These are phyloP conservation scores for Xanthostigma xanthostigma DNA, from an alignment of 2,888 invertebrate species.

Conservation along the genomic window DNA sequence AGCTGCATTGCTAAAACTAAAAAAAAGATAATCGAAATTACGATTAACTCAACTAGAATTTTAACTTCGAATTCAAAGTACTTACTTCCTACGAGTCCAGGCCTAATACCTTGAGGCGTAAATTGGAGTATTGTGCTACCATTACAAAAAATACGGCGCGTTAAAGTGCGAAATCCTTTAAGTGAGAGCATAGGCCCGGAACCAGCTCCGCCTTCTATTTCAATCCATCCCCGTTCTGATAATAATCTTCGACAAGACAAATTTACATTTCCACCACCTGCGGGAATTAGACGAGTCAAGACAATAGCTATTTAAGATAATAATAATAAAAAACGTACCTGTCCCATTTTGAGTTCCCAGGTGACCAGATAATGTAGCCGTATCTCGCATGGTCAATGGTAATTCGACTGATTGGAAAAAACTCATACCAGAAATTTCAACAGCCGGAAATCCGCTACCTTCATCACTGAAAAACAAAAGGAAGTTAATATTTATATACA, in stretches of 20 bases:
- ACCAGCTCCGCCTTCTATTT: slow-evolving; percentile 72
- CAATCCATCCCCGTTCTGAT: slow-evolving; percentile 76
- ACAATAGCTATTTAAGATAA: slow-evolving; percentile 2
- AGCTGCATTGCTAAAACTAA: slow-evolving; percentile 70
- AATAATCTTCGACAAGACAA: slow-evolving; percentile 61
- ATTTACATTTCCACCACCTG: slow-evolving; percentile 61
- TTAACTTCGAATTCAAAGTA: slow-evolving; percentile 9
- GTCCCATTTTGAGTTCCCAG: slow-evolving; percentile 79
- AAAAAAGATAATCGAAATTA: slow-evolving; percentile 14
- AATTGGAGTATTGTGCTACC: slow-evolving; percentile 63
- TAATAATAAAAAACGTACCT: slow-evolving; percentile 30
- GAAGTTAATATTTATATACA: slow-evolving; percentile 6
- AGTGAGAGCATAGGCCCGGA: slow-evolving; percentile 66
- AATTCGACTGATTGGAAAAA: slow-evolving; percentile 88
- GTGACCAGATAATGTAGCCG: slow-evolving; percentile 68
- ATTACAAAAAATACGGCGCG: slow-evolving; percentile 59
- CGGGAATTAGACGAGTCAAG: slow-evolving; percentile 10
- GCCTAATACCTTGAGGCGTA: slow-evolving; percentile 58
- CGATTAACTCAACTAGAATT: neutral
- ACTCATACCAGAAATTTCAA: slow-evolving; percentile 88
- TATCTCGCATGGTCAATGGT: slow-evolving; percentile 75
- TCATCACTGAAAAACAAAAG: slow-evolving; percentile 27
- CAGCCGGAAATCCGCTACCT: slow-evolving; percentile 44
- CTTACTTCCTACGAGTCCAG: slow-evolving; percentile 65
- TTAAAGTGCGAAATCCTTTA: slow-evolving; percentile 63